These are phyloP conservation scores for Himalopsyche tibetana DNA, from an alignment of 2,888 invertebrate genomes.

Conservation along the genomic window DNA sequence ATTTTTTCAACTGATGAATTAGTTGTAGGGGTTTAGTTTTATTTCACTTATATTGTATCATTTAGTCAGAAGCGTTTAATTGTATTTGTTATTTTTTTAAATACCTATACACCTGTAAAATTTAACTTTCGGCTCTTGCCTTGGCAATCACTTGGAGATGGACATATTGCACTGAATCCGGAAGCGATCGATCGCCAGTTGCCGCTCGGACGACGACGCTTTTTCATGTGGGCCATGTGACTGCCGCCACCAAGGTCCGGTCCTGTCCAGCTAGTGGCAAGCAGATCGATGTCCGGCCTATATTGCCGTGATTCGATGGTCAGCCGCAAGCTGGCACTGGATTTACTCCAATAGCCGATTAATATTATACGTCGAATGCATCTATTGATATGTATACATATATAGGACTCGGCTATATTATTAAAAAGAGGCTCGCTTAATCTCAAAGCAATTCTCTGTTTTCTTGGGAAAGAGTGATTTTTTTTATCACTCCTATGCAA, in stretches of 20 bases:
- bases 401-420: too few species aligned
- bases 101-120: too few species aligned
- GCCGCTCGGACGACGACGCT: not conserved
- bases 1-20: too few species aligned
- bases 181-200: not conserved
- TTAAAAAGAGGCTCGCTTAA: too few species aligned
- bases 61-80: too few species aligned
- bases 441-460: too few species aligned
- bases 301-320: not conserved
- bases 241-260: not conserved
- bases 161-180: not conserved
- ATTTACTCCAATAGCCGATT: not conserved
- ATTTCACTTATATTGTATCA: too few species aligned
- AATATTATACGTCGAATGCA: not conserved
- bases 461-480: too few species aligned
- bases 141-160: not conserved
- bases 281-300: conserved; percentile 11
- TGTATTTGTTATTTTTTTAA: too few species aligned
- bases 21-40: too few species aligned
- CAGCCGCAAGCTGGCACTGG: not conserved
- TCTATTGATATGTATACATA: too few species aligned
- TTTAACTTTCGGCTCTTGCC: not conserved
- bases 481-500: too few species aligned
- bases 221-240: not conserved
- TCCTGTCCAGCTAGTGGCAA: not conserved